Evolutionary conservation across 2,888 invertebrate species (phyloP), one percentile per base, ranked within the genome.

Genomic region (Ochlodes sylvanus): DNA sequence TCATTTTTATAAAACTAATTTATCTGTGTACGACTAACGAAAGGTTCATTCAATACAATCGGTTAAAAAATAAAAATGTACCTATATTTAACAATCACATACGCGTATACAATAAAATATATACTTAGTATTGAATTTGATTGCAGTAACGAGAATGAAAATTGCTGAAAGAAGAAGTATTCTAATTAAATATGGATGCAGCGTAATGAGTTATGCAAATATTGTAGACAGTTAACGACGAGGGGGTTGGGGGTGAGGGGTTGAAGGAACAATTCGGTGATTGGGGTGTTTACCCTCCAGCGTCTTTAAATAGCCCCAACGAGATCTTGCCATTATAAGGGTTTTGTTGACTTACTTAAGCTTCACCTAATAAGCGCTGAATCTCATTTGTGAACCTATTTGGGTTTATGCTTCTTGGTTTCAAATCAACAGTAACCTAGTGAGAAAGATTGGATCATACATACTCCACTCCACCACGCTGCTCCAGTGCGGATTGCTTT

Each of bases 171-270:
- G 84, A 86, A 87, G 89, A 88, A 90, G 88, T 89, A 83, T 88
- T 82, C 88, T 90, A 91, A 91, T 92, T 92, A 92, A 92, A 92
- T 92, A 92, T 92, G 87, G 84, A 92, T 92, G 90, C 89, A 88
- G 79, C 83, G 81, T 90, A 91, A 92, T 92, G 90, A 92, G 90
- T 87, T 90, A 92, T 78, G 76, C 77, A 90, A 92, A 92, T 92
- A 88, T 86, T 83, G 85, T 84, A 88, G 88, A 87, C 84, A 86
- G 78, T 82, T 85, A 87, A 87, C 88, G 88, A 89, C 74, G 66
- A 69, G 74, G 72, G 72, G 71, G 69, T 68, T 60, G 55, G 56
- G 72, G 71, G 69, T 68, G 56, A 52, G 56, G 70, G 63, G 63
- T 57, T 34, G 66, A 34, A 52, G 32, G 54, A 42, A 34, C 38